These are phyloP conservation scores for Phragmatobia fuliginosa DNA, from an alignment of 2,888 invertebrate species.

Conservation along the genomic window DNA sequence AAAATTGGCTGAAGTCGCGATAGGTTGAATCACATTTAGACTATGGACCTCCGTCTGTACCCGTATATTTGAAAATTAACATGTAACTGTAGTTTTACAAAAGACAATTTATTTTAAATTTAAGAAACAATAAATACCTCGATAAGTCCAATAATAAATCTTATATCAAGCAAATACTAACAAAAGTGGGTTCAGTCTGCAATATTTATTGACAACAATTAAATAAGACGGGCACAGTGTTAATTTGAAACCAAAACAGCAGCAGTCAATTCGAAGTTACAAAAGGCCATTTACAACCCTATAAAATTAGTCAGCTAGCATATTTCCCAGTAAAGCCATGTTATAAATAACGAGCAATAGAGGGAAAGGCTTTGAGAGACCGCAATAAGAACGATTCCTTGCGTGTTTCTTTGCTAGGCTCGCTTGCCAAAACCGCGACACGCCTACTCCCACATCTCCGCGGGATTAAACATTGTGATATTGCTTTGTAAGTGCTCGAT, in stretches of 20 bases:
- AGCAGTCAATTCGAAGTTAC: neutral
- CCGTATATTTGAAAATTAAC: too few relatives aligned
- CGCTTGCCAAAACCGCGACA: conserved; percentile 20
- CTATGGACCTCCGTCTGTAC: too few relatives aligned
- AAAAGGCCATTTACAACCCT: neutral
- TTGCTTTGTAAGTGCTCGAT: conserved; percentile 19
- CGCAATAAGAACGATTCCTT: conserved; percentile 42
- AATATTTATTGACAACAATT: neutral
- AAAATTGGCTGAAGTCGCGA: too few relatives aligned
- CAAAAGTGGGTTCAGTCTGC: neutral
- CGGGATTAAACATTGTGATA: conserved; percentile 37
- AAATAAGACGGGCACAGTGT: neutral
- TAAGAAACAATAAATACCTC: neutral
- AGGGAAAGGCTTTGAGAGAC: conserved; percentile 30
- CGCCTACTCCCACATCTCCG: conserved; percentile 15
- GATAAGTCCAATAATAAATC: neutral
- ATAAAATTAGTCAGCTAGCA: conserved; percentile 24
- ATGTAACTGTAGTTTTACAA: too few relatives aligned
- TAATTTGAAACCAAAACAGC: neutral
- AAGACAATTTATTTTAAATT: too few relatives aligned
- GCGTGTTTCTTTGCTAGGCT: conserved; percentile 19
- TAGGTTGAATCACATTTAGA: too few relatives aligned
- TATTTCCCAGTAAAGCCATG: conserved; percentile 31
- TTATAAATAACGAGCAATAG: conserved; percentile 39
- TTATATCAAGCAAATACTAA: neutral